phyloP scores from a whole-genome alignment of 2,797 vertebrate species.

The Hydrocynus forskahlii region DNA sequence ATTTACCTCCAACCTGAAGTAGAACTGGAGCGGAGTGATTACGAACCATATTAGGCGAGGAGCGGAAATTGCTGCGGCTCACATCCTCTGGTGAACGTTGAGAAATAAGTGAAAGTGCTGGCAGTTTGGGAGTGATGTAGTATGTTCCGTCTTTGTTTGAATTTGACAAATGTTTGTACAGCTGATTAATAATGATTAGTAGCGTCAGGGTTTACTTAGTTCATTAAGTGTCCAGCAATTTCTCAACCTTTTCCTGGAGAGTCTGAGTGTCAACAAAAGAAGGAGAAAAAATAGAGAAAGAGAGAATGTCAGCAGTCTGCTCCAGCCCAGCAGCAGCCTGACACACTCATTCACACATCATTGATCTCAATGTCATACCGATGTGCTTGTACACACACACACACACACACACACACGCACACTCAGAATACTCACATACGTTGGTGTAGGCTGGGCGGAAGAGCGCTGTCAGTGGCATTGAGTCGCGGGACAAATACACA shows the following conservation, averaged over 20 bases:
- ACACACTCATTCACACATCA: background rate
- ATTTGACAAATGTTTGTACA: conserved; percentile 6
- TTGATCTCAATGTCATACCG: conserved; percentile 19
- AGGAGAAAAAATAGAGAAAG: background rate
- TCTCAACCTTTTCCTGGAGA: background rate
- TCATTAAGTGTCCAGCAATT: background rate
- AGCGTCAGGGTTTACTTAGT: background rate
- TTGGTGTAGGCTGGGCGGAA: background rate
- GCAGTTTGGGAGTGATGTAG: background rate
- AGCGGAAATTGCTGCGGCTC: too few species aligned
- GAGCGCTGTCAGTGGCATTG: background rate
- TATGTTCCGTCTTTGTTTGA: background rate
- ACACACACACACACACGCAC: background rate
- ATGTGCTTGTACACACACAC: background rate
- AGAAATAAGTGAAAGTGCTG: conserved; percentile 4
- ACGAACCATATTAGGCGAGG: too few species aligned
- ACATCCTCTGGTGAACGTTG: background rate
- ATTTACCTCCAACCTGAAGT: too few species aligned
- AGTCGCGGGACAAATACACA: background rate
- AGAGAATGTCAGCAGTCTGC: background rate
- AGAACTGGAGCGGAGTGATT: too few species aligned
- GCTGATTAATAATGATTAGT: background rate
- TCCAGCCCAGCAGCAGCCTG: background rate
- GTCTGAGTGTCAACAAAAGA: background rate
- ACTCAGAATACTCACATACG: background rate